Conservation (phyloP, 2,888 invertebrate genomes). For the Beris chalybata region DNA sequence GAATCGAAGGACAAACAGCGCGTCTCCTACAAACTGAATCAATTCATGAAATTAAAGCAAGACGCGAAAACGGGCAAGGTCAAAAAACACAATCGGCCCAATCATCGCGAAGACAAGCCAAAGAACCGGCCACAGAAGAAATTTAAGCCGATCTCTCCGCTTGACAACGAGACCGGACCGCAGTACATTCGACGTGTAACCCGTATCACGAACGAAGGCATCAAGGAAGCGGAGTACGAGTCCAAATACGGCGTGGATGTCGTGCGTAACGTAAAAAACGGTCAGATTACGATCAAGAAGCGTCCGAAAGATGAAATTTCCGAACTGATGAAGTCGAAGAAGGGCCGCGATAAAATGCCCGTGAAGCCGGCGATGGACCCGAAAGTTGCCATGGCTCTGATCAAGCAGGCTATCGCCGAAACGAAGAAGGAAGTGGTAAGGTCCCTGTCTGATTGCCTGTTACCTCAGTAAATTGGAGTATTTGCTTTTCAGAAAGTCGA, state of each 20-base stretch:
- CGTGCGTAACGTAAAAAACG: slow-evolving; percentile 60
- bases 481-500: slow-evolving; percentile 1
- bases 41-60: slow-evolving; percentile 65
- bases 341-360: slow-evolving; percentile 45
- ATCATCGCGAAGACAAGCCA: slow-evolving; percentile 49
- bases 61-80: slow-evolving; percentile 52
- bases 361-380: slow-evolving; percentile 43
- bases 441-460: neutral
- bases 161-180: slow-evolving; percentile 65
- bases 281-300: slow-evolving; percentile 56
- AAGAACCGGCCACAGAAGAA: slow-evolving; percentile 47
- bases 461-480: neutral
- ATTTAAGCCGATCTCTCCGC: slow-evolving; percentile 62
- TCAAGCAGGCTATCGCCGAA: slow-evolving; percentile 51
- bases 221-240: slow-evolving; percentile 65
- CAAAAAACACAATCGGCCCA: slow-evolving; percentile 46
- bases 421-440: slow-evolving; percentile 47
- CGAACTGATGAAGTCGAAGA: slow-evolving; percentile 55
- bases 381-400: slow-evolving; percentile 47
- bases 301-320: slow-evolving; percentile 60
- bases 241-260: slow-evolving; percentile 65
- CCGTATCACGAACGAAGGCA: slow-evolving; percentile 64
- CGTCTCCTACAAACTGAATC: slow-evolving; percentile 70
- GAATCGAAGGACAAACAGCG: slow-evolving; percentile 70
- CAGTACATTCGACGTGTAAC: slow-evolving; percentile 68